Evolutionary conservation across 1,140 invertebrate genomes (phyloP).

Genomic region (Prorops nasuta): DNA sequence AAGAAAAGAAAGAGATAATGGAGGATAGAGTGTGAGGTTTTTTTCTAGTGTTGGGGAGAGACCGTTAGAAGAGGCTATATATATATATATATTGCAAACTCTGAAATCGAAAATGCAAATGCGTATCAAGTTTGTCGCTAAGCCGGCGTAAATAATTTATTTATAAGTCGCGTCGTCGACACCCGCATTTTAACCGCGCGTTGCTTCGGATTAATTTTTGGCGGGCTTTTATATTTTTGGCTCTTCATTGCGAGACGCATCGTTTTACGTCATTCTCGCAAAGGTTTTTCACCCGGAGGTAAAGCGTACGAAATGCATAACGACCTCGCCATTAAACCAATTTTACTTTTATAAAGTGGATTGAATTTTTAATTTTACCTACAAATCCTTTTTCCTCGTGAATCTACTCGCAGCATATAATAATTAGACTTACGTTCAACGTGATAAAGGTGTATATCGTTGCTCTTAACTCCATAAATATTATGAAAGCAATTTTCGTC

Average conservation of each 20-base stretch:
- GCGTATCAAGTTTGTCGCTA: slow-evolving; percentile 14
- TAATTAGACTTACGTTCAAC: too few species aligned
- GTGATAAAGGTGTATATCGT: too few species aligned
- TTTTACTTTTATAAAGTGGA: too few species aligned
- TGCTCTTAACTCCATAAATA: too few species aligned
- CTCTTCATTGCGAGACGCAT: slow-evolving; percentile 28
- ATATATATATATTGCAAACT: too few species aligned
- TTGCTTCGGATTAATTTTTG: slow-evolving; percentile 42
- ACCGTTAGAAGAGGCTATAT: slow-evolving; percentile 35
- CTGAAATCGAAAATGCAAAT: slow-evolving; percentile 45
- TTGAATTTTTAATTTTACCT: too few species aligned
- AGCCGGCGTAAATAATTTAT: slow-evolving; percentile 13
- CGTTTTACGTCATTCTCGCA: slow-evolving; percentile 22
- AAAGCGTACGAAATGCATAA: slow-evolving; percentile 1
- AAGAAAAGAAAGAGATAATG: slow-evolving; percentile 14
- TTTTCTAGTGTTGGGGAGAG: slow-evolving; percentile 22
- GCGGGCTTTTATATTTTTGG: slow-evolving; percentile 60
- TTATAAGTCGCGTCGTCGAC: slow-evolving; percentile 30
- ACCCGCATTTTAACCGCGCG: slow-evolving; percentile 41
- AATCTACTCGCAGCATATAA: too few species aligned
- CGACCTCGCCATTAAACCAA: neutral
- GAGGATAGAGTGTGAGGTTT: slow-evolving; percentile 22
- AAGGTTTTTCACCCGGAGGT: neutral
- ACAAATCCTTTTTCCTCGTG: too few species aligned
- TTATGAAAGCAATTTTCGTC: too few species aligned